A percentile compares a stretch with the other conserved stretches of the same genome.
These are phyloP conservation scores for Sebastes itinus DNA, from an alignment of 2,797 vertebrate genomes.

Conservation along the genomic window DNA sequence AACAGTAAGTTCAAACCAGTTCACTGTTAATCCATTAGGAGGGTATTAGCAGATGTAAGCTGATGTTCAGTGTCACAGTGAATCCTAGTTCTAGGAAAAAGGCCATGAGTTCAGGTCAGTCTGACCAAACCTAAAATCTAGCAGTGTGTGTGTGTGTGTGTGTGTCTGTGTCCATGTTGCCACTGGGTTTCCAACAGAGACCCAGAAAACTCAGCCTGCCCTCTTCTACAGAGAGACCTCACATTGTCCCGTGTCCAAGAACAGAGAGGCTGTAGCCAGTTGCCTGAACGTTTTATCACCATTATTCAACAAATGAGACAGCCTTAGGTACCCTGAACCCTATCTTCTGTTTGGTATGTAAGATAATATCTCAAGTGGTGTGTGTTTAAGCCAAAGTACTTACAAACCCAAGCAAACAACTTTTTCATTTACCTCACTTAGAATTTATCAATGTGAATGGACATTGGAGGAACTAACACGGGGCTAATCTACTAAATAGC, in stretches of 20 bases:
- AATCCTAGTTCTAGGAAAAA: slow-evolving; percentile 14
- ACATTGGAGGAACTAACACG: background rate
- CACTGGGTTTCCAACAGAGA: background rate
- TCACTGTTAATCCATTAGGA: slow-evolving; percentile 7
- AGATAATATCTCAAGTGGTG: background rate
- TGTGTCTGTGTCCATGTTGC: background rate
- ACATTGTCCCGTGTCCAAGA: background rate
- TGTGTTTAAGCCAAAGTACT: background rate
- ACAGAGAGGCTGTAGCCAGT: background rate
- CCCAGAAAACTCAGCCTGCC: background rate
- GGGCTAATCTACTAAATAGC: background rate
- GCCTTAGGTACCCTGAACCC: background rate
- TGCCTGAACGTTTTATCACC: background rate
- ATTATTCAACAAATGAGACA: background rate
- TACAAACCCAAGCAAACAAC: background rate
- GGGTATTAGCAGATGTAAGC: slow-evolving; percentile 9
- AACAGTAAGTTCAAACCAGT: background rate
- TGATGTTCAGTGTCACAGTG: slow-evolving; percentile 4
- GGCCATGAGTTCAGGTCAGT: slow-evolving; percentile 16
- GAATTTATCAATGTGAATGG: background rate
- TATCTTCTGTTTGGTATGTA: background rate
- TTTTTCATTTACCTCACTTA: background rate
- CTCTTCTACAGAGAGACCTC: background rate
- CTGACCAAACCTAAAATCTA: slow-evolving; percentile 10
- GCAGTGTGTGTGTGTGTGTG: background rate